These are phyloP conservation scores for Flexamia atlantica DNA, from an alignment of 2,888 invertebrate species.

Conservation along the genomic window DNA sequence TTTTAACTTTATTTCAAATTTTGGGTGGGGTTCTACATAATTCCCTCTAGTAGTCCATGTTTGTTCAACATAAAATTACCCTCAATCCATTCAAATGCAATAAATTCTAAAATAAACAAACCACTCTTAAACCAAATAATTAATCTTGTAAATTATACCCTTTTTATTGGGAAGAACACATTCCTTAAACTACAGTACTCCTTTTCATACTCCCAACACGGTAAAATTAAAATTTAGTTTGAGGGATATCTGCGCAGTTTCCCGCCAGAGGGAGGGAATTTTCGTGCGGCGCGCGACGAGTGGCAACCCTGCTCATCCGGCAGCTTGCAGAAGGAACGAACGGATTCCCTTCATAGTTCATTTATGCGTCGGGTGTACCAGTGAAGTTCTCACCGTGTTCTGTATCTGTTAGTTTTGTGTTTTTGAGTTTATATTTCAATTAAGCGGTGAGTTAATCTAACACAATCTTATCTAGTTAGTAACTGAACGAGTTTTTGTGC, in stretches of 20 bases:
- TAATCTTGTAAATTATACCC: too few species aligned
- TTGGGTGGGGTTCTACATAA: too few species aligned
- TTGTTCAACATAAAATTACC: too few species aligned
- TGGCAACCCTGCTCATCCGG: conserved; percentile 18
- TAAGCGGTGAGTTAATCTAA: conserved; percentile 15
- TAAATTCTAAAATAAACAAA: too few species aligned
- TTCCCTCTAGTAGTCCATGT: too few species aligned
- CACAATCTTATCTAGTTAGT: background rate
- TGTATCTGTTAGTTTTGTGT: conserved; percentile 27
- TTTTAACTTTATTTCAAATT: too few species aligned
- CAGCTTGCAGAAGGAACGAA: conserved; percentile 31
- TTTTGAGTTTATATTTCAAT: conserved; percentile 15
- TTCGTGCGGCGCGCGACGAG: conserved; percentile 9
- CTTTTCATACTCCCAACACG: too few species aligned
- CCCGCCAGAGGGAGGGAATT: background rate
- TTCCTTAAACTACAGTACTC: too few species aligned
- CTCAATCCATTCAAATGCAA: too few species aligned
- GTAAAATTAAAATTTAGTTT: too few species aligned
- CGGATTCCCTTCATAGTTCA: conserved; percentile 38
- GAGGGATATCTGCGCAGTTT: background rate
- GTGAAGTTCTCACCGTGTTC: background rate
- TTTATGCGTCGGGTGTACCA: conserved; percentile 5
- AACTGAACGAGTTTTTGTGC: background rate
- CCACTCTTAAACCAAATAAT: too few species aligned
- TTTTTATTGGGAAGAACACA: too few species aligned